A percentile compares a stretch with the other conserved stretches of the same genome.
Conservation (phyloP, 2,113 vertebrate species). For the Myrmecophaga tridactyla region DNA sequence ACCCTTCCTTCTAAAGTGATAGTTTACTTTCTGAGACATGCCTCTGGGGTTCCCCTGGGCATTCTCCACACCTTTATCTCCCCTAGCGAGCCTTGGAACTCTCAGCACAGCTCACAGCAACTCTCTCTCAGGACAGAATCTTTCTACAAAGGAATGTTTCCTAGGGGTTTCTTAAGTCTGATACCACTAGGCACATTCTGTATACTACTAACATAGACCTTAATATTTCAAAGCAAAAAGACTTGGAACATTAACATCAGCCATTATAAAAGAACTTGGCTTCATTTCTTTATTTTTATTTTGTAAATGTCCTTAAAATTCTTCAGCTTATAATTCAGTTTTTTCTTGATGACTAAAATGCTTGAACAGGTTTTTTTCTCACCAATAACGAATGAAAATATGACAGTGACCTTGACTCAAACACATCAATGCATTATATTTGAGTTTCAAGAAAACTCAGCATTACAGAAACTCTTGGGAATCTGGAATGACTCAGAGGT, state of each 20-base stretch:
- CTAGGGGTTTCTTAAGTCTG: too few species aligned
- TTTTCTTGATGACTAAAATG: conserved; percentile 19
- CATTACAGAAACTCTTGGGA: background rate
- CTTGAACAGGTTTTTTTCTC: background rate
- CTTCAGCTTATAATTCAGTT: conserved; percentile 27
- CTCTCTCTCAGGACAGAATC: too few species aligned
- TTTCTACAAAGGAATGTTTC: too few species aligned
- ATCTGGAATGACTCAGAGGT: background rate
- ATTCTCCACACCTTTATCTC: too few species aligned
- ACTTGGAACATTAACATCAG: background rate
- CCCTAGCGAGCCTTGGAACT: too few species aligned
- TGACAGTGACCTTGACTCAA: background rate
- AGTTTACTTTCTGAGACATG: too few species aligned
- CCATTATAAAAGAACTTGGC: background rate
- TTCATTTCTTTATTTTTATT: conserved; percentile 30
- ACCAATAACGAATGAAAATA: conserved; percentile 12
- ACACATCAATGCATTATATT: background rate
- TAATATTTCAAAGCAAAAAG: conserved; percentile 21
- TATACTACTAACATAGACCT: background rate
- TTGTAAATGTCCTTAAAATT: conserved; percentile 32
- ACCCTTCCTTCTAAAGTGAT: too few species aligned
- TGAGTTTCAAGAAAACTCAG: conserved; percentile 46
- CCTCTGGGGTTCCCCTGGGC: too few species aligned
- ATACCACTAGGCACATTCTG: too few species aligned
- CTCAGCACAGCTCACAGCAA: too few species aligned